Percentiles rank a stretch among this genome's conserved stretches.
Conservation (phyloP, 2,888 invertebrate genomes). For the Gortyna flavago region DNA sequence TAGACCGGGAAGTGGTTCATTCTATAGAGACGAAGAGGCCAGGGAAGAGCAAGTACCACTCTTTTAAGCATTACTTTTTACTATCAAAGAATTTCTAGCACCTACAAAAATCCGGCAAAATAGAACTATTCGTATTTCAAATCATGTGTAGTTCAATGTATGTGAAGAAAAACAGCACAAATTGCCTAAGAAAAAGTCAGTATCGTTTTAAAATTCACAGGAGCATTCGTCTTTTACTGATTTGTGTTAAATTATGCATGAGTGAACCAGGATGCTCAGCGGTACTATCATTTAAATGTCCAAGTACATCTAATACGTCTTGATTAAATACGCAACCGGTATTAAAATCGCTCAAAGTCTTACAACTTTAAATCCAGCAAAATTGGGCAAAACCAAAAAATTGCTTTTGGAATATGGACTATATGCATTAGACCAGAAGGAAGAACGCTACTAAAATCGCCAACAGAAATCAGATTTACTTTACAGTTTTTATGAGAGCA, state of each 20-base stretch:
- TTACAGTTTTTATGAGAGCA: not conserved
- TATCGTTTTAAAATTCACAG: slow-evolving; percentile 29
- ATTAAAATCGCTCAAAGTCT: not conserved
- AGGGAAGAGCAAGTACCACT: not conserved
- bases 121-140: not conserved
- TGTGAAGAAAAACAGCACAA: not conserved
- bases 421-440: too few relatives aligned
- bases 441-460: not conserved
- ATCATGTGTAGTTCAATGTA: not conserved
- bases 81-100: not conserved
- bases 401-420: not conserved
- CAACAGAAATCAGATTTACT: not conserved
- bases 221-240: not conserved
- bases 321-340: not conserved
- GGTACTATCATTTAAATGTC: not conserved
- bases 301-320: not conserved
- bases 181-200: not conserved
- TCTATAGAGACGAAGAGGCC: too few relatives aligned
- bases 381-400: not conserved
- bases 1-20: not conserved
- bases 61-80: not conserved
- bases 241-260: slow-evolving; percentile 37
- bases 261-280: slow-evolving; percentile 29
- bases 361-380: not conserved
- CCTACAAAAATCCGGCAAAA: not conserved